Percentiles rank a stretch among this genome's conserved stretches.
Conservation (phyloP, 2,888 invertebrate species). For the Neoitamus cyanurus region DNA sequence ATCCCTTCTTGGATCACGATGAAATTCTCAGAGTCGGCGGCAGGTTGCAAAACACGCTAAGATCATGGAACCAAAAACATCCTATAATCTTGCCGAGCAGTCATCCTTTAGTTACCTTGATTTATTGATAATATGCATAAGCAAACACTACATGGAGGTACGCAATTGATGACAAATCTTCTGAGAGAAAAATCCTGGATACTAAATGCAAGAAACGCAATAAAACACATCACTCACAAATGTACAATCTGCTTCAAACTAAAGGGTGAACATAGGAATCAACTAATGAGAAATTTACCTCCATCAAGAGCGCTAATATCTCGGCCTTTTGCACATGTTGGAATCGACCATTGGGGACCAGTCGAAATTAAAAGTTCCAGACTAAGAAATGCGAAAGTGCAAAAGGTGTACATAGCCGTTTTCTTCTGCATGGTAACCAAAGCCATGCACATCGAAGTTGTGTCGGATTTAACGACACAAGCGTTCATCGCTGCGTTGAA, state of each 20-base stretch:
- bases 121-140: slow-evolving; percentile 43
- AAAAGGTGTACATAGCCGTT: too few relatives aligned
- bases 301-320: slow-evolving; percentile 29
- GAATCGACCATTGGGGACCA: slow-evolving; percentile 48
- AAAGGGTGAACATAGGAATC: slow-evolving; percentile 46
- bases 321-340: too few relatives aligned
- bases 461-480: slow-evolving; percentile 10
- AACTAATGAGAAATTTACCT: slow-evolving; percentile 57
- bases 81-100: slow-evolving; percentile 54
- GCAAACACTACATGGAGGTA: neutral
- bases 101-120: slow-evolving; percentile 35
- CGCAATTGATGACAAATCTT: slow-evolving; percentile 26
- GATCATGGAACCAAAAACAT: slow-evolving; percentile 53
- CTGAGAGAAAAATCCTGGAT: slow-evolving; percentile 55
- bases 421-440: slow-evolving; percentile 51
- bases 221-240: slow-evolving; percentile 48
- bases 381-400: too few relatives aligned
- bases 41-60: slow-evolving; percentile 52
- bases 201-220: slow-evolving; percentile 49
- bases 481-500: slow-evolving; percentile 51
- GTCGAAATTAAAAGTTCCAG: slow-evolving; percentile 48
- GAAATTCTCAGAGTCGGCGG: slow-evolving; percentile 57
- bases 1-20: slow-evolving; percentile 54
- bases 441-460: slow-evolving; percentile 50
- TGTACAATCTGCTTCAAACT: slow-evolving; percentile 52